Evolutionary conservation across 2,797 vertebrate species (phyloP).

Genomic region (Chloroceryle amazona): DNA sequence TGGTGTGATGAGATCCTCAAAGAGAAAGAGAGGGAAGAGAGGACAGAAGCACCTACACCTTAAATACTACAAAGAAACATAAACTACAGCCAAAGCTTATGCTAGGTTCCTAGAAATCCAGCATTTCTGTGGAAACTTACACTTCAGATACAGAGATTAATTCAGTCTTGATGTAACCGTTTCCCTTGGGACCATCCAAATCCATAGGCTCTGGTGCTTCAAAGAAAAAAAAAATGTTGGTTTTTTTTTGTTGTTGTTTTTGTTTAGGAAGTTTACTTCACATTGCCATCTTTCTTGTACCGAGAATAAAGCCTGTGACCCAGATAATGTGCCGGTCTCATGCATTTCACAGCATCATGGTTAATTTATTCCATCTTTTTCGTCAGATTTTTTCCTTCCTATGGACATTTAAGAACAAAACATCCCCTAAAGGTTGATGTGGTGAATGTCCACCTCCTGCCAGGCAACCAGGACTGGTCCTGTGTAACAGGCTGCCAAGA

Average conservation of each 20-base stretch:
- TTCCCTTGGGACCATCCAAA: constrained; percentile 84
- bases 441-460: not conserved
- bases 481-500: not conserved
- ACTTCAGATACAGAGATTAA: constrained; percentile 98
- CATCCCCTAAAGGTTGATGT: no score
- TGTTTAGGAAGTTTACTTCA: not conserved
- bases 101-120: not conserved
- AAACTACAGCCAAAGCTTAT: not conserved
- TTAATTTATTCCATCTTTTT: not conserved
- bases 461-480: not conserved
- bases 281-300: not conserved
- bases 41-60: not conserved
- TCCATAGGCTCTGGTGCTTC: constrained; percentile 93
- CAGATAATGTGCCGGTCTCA: not conserved
- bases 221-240: not conserved
- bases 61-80: not conserved
- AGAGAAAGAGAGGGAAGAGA: not conserved
- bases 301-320: not conserved
- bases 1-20: not conserved
- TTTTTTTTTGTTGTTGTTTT: no score
- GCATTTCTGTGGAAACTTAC: constrained; percentile 83
- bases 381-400: not conserved
- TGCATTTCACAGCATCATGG: not conserved
- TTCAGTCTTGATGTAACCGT: constrained; percentile 94
- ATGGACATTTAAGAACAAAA: not conserved